Evolutionary conservation across 2,888 invertebrate species (phyloP).

Genomic region (Drosophila testacea): DNA sequence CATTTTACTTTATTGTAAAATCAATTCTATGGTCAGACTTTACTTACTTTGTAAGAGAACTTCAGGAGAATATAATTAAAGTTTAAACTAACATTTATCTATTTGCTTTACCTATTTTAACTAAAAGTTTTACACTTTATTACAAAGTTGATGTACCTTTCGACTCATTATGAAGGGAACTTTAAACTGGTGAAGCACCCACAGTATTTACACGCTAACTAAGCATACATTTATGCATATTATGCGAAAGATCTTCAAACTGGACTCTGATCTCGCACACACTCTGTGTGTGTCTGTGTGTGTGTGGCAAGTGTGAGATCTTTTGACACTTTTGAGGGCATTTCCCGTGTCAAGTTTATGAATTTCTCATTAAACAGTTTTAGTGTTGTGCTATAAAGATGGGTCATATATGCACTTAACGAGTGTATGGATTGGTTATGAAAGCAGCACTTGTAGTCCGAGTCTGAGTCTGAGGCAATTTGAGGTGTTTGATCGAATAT

Average conservation of each 20-base stretch:
- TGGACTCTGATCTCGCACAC: constrained; percentile 18
- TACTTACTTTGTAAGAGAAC: background rate
- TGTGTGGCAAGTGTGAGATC: constrained; percentile 27
- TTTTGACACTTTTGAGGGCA: constrained; percentile 41
- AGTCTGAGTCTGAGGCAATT: constrained; percentile 1
- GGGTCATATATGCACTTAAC: constrained; percentile 30
- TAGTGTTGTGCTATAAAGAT: constrained; percentile 19
- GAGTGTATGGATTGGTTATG: constrained; percentile 33
- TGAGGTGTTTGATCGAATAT: constrained; percentile 22
- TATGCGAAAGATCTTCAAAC: constrained; percentile 26
- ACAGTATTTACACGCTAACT: constrained; percentile 49
- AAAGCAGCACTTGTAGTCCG: constrained; percentile 17
- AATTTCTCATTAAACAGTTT: constrained; percentile 40
- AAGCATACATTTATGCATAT: constrained; percentile 38
- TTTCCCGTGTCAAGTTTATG: constrained; percentile 66
- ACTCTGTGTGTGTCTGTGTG: background rate
- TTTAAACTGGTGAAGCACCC: constrained; percentile 7
- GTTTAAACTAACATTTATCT: background rate
- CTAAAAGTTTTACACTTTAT: background rate
- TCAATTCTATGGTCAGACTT: too few species aligned
- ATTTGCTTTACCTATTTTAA: background rate
- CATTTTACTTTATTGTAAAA: too few species aligned
- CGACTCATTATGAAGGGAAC: background rate
- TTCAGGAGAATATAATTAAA: background rate
- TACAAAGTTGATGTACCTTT: background rate